Conservation (phyloP, 2,113 vertebrate genomes). For the Brachypodius melanocephalos region DNA sequence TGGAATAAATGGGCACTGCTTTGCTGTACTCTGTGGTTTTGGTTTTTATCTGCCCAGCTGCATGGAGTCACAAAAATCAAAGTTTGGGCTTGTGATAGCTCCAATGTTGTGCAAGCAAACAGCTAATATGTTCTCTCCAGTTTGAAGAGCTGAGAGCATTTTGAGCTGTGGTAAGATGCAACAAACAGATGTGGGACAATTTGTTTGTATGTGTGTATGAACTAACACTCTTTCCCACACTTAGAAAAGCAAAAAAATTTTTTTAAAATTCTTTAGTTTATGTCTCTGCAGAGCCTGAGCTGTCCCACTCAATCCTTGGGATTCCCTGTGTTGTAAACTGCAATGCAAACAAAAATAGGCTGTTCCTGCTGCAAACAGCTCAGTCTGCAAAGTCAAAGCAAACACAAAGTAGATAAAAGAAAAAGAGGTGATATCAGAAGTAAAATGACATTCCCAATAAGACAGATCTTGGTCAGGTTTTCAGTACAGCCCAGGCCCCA, state of each 20-base stretch:
- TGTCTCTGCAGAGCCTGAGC: neutral
- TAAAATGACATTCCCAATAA: neutral
- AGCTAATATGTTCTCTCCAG: neutral
- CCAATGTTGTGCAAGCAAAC: neutral
- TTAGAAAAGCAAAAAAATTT: neutral
- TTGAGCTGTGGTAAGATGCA: neutral
- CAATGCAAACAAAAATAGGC: neutral
- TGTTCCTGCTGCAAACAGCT: neutral
- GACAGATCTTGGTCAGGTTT: neutral
- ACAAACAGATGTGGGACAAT: neutral
- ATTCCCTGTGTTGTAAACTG: neutral
- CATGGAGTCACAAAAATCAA: neutral
- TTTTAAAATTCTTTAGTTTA: neutral
- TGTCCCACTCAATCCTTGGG: neutral
- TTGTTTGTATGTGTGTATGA: fast-evolving
- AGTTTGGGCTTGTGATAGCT: neutral
- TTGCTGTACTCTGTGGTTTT: neutral
- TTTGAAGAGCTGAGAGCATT: neutral
- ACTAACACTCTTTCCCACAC: neutral
- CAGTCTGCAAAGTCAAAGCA: neutral
- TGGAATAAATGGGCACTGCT: neutral
- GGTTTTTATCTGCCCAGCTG: neutral
- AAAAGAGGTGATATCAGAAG: neutral
- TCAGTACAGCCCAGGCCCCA: neutral
- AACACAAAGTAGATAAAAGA: neutral